phyloP scores from a whole-genome alignment of 2,113 vertebrate species.

The Macrotus californicus region DNA sequence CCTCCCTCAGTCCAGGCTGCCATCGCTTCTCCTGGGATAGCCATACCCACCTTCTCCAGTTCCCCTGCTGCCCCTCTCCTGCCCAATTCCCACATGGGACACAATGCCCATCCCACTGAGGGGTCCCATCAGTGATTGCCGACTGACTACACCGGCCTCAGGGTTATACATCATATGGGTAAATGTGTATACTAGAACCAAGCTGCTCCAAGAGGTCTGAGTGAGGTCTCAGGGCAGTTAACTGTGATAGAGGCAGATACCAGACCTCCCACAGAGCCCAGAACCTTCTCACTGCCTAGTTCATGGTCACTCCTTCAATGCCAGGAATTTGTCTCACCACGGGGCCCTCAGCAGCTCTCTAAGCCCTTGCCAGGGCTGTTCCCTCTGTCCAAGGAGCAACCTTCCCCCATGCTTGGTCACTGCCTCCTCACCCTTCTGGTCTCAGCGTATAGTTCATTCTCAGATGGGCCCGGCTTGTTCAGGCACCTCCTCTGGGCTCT shows the following conservation, averaged over 20 bases:
- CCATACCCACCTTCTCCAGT: neutral
- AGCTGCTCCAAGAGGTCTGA: neutral
- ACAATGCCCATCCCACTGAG: neutral
- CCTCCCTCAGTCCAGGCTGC: neutral
- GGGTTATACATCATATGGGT: rapidly evolving
- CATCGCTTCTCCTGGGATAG: too few relatives aligned
- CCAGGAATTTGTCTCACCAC: neutral
- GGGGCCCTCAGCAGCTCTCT: neutral
- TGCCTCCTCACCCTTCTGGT: neutral
- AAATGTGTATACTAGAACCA: rapidly evolving
- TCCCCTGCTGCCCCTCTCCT: too few relatives aligned
- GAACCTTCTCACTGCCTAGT: neutral
- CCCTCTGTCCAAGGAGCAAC: neutral
- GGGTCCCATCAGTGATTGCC: neutral
- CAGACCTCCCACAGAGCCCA: neutral
- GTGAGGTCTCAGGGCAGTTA: neutral
- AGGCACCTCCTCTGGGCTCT: neutral
- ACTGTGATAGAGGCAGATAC: rapidly evolving
- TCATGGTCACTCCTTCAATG: neutral
- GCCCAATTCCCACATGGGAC: neutral
- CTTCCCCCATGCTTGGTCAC: rapidly evolving
- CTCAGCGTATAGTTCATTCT: neutral
- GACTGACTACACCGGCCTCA: neutral
- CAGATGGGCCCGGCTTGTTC: neutral
- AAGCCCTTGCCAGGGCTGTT: neutral